Evolutionary conservation across 2,888 invertebrate genomes (phyloP).

Genomic region (Schrankia costaestrigalis): DNA sequence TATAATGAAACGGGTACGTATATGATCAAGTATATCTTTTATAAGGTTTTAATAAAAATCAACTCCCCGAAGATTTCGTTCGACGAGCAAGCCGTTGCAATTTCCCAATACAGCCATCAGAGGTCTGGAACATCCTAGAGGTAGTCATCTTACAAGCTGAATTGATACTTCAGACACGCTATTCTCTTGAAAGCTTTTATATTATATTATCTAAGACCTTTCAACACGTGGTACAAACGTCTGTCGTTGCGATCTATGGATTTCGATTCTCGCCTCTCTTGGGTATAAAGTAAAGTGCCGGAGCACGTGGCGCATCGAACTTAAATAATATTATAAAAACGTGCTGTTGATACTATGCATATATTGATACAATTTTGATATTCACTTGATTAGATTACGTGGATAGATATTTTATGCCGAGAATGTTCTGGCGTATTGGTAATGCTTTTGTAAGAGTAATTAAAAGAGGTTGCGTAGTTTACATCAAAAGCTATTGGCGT

Average conservation of each 20-base stretch:
- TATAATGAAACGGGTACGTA: conserved; percentile 30
- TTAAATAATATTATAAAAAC: conserved; percentile 49
- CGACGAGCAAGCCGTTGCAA: conserved; percentile 51
- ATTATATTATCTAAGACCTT: conserved; percentile 79
- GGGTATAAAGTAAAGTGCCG: conserved; percentile 51
- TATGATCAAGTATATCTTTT: conserved; percentile 45
- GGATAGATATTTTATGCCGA: neutral
- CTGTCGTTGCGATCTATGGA: conserved; percentile 72
- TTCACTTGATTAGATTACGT: conserved; percentile 8
- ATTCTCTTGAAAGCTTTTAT: conserved; percentile 80
- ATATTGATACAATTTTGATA: conserved; percentile 9
- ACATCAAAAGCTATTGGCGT: too few species aligned
- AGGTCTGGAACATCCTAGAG: conserved; percentile 59
- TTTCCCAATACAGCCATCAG: conserved; percentile 74
- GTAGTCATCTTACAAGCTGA: conserved; percentile 75
- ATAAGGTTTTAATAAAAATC: conserved; percentile 70
- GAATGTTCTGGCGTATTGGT: conserved; percentile 1
- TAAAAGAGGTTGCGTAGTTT: too few species aligned
- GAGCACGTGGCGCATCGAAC: conserved; percentile 36
- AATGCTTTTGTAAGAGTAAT: too few species aligned
- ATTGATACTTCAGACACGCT: conserved; percentile 79
- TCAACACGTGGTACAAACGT: conserved; percentile 72
- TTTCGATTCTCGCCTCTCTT: conserved; percentile 63
- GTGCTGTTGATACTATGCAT: conserved; percentile 38
- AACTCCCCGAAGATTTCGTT: conserved; percentile 54